Conservation (phyloP, 37 sponge, comb jelly and placozoan genomes). For the Eunapius fragilis region DNA sequence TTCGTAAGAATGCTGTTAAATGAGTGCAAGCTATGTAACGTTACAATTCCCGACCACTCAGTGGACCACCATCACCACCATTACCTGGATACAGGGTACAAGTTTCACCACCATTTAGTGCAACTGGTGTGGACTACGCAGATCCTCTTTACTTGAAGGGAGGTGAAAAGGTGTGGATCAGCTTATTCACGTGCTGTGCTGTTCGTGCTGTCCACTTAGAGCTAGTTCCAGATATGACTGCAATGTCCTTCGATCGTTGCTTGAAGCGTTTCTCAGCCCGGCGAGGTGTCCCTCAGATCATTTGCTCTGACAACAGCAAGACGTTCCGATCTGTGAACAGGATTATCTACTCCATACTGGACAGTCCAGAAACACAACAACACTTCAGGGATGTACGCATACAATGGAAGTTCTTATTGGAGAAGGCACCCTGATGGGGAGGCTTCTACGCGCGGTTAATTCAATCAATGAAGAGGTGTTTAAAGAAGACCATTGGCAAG, state of each 20-base stretch:
- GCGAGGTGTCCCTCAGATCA: neutral
- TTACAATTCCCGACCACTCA: neutral
- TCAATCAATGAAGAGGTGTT: slow-evolving; percentile 25
- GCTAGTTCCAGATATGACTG: slow-evolving; percentile 23
- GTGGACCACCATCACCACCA: neutral
- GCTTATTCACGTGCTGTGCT: slow-evolving; percentile 25
- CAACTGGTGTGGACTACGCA: slow-evolving; percentile 23
- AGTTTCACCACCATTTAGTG: slow-evolving; percentile 20
- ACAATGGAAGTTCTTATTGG: slow-evolving; percentile 37
- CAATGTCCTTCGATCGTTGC: slow-evolving; percentile 18
- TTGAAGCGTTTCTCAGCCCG: slow-evolving; percentile 29
- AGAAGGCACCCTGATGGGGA: slow-evolving; percentile 39
- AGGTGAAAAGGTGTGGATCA: slow-evolving; percentile 28
- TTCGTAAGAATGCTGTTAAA: slow-evolving; percentile 23
- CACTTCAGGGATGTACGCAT: slow-evolving; percentile 19
- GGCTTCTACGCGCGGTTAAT: slow-evolving; percentile 27
- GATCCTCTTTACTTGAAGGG: neutral
- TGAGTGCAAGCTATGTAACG: slow-evolving; percentile 1
- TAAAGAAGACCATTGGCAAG: slow-evolving; percentile 22
- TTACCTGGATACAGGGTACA: slow-evolving; percentile 16
- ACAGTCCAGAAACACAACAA: neutral
- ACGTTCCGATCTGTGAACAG: slow-evolving; percentile 22
- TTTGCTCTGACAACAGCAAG: slow-evolving; percentile 37
- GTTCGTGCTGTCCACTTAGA: slow-evolving; percentile 33
- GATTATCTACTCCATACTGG: neutral